Base-by-base conservation (phyloP, 2,888 invertebrate species). In the Venusia cambrica region DNA sequence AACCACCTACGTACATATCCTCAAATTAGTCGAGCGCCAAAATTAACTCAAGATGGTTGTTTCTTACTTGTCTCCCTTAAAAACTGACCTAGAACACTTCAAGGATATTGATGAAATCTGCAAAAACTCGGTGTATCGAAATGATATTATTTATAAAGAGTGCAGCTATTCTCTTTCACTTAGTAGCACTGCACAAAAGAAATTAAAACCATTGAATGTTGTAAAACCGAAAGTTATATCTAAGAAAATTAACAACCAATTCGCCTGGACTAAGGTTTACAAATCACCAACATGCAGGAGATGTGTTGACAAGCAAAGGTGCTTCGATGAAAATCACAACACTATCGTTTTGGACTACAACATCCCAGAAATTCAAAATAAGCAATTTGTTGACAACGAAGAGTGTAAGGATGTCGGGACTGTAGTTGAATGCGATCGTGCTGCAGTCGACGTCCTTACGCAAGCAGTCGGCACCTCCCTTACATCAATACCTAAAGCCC, bases 231-330 rank as follows among this genome's bases (percentile, higher is more conserved):
- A 41, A 43, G 15, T 11, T 38, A 53, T 40, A 14, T 37, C 31
- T 37, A 39, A 13, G 31, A 49, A 27, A 16, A 52, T 39, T 6
- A 22, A 30, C 13, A 37, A 42, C 25, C 54, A 57, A 34, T 65
- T 57, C 24, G 53, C 60, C 7, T 75, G 73, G 73, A 67, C 73
- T 1, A 77, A 76, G 47, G 65, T 71, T 4, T 68, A 66, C 35
- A 55, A 65, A 47, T 68, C 75, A 1, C 70, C 72, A 6, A 38
- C 54, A 17, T 14, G 24, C 16, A 49, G 43, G 34, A 53, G 45
- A 35, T 51, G 54, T 19, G 30, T 30, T 9, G 48, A n/a, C n/a
- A n/a, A n/a, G n/a, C n/a, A n/a, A n/a, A n/a, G n/a, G n/a, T n/a
- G n/a, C n/a, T n/a, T n/a, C n/a, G n/a, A 51, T 5, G 13, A 24